Conservation (phyloP, 2,113 vertebrate genomes). For the Platysternon megacephalum region DNA sequence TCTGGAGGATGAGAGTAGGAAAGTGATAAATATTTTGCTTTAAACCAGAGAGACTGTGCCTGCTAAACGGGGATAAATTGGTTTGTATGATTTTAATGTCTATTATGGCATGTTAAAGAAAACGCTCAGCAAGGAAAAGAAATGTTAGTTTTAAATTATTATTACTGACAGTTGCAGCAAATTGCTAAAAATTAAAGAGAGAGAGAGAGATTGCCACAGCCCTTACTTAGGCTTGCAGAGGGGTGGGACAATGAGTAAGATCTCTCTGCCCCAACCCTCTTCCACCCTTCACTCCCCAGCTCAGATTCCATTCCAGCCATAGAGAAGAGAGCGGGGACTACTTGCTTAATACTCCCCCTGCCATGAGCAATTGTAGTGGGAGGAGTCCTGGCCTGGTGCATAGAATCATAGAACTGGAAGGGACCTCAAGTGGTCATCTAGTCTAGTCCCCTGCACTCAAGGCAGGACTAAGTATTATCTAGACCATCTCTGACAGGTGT, state of each 20-base stretch:
- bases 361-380: neutral
- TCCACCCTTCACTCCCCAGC: neutral
- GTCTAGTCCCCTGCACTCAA: no score
- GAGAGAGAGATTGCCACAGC: neutral
- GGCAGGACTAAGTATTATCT: no score
- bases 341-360: neutral
- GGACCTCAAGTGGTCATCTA: no score
- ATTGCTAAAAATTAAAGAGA: slow-evolving; percentile 8
- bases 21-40: neutral
- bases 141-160: neutral
- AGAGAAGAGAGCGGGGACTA: neutral
- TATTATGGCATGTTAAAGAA: neutral
- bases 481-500: no score
- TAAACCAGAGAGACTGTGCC: neutral
- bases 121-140: neutral
- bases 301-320: neutral
- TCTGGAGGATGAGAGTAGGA: neutral
- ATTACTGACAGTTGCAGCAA: neutral
- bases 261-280: slow-evolving; percentile 22
- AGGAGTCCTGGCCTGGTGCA: neutral
- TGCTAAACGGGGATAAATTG: neutral
- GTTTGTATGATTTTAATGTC: neutral
- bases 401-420: no score
- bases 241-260: slow-evolving; percentile 5
- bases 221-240: slow-evolving; percentile 36